A percentile compares a stretch with the other conserved stretches of the same genome.
These are phyloP conservation scores for Diaphora mendica DNA, from an alignment of 2,888 invertebrate genomes.

Conservation along the genomic window DNA sequence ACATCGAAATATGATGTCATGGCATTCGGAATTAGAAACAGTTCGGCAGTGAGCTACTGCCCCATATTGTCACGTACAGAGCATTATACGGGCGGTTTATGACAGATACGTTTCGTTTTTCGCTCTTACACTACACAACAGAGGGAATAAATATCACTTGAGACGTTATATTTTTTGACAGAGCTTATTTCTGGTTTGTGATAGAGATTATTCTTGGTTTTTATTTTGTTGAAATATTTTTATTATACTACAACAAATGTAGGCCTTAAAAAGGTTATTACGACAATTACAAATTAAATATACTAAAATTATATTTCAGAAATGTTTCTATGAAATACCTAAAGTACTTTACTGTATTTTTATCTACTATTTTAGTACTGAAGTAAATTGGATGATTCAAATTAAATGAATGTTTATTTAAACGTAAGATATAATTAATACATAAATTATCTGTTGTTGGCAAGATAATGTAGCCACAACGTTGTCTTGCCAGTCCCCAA, in stretches of 20 bases:
- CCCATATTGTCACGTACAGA: constrained; percentile 64
- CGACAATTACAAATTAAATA: too few relatives aligned
- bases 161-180: constrained; percentile 29
- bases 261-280: too few relatives aligned
- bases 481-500: too few relatives aligned
- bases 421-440: too few relatives aligned
- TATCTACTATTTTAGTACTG: too few relatives aligned
- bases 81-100: constrained; percentile 58
- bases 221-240: constrained; percentile 1
- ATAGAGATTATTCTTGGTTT: constrained; percentile 7
- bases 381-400: too few relatives aligned
- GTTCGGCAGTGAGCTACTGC: constrained; percentile 44
- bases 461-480: too few relatives aligned
- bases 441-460: too few relatives aligned
- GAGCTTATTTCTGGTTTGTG: constrained; percentile 37
- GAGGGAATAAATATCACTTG: constrained; percentile 43
- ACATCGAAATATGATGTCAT: constrained; percentile 59
- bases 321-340: too few relatives aligned
- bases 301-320: too few relatives aligned
- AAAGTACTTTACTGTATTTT: too few relatives aligned
- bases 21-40: constrained; percentile 56
- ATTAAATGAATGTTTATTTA: too few relatives aligned
- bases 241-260: not conserved
- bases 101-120: constrained; percentile 36
- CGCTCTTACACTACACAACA: constrained; percentile 12